These are phyloP conservation scores for Sesamia nonagrioides DNA, from an alignment of 1,140 invertebrate genomes.

Conservation along the genomic window DNA sequence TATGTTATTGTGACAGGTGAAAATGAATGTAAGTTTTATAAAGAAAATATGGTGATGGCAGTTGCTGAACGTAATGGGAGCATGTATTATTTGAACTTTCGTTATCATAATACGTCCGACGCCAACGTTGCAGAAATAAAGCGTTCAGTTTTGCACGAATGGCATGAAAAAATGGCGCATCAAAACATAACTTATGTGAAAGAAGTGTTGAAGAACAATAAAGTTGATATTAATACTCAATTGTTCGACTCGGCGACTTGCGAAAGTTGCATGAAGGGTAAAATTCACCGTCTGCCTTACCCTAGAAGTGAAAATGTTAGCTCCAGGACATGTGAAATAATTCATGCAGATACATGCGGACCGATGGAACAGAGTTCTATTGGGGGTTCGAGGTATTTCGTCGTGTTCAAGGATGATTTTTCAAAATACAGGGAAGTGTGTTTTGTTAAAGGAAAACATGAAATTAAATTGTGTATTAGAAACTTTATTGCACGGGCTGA, in stretches of 20 bases:
- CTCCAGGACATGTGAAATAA: constrained; percentile 65
- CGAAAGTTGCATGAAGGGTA: constrained; percentile 75
- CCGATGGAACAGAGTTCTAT: constrained; percentile 63
- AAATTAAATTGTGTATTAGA: constrained; percentile 65
- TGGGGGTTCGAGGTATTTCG: constrained; percentile 50
- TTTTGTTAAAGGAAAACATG: constrained; percentile 76
- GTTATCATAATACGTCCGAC: no score
- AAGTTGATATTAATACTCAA: constrained; percentile 56
- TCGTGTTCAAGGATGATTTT: constrained; percentile 75
- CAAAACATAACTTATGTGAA: constrained; percentile 72
- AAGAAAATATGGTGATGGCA: no score
- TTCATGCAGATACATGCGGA: constrained; percentile 62
- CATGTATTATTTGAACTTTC: no score
- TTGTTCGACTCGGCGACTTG: constrained; percentile 46
- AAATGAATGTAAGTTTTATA: no score
- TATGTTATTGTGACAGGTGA: no score
- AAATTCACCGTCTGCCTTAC: constrained; percentile 68
- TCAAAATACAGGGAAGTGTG: constrained; percentile 66
- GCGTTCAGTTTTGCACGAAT: no score
- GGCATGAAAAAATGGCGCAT: constrained; percentile 53
- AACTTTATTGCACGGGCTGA: constrained; percentile 66
- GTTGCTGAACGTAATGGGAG: no score
- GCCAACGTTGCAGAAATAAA: no score
- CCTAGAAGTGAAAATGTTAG: constrained; percentile 52
- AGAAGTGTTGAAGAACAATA: constrained; percentile 58